A percentile compares a stretch with the other conserved stretches of the same genome.
phyloP scores from a whole-genome alignment of 2,888 invertebrate species.

The Drosophila mulleri region DNA sequence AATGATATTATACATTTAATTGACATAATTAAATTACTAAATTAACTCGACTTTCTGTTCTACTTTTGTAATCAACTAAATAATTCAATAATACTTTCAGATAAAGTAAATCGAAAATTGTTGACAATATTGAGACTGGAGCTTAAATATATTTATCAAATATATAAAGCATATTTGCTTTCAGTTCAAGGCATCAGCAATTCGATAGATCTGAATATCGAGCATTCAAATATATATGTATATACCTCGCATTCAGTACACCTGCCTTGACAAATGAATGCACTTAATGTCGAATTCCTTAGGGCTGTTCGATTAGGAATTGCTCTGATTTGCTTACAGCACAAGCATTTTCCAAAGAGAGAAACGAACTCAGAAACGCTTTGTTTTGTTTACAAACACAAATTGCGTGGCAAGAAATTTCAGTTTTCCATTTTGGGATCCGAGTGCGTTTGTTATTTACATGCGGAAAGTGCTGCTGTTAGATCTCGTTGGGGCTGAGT shows the following conservation, averaged over 20 bases:
- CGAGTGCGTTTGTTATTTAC: constrained; percentile 31
- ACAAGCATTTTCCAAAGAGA: not conserved
- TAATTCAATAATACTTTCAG: not conserved
- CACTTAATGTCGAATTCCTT: not conserved
- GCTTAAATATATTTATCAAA: too few relatives aligned
- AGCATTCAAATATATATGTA: too few relatives aligned
- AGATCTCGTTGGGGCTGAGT: not conserved
- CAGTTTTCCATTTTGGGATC: constrained; percentile 25
- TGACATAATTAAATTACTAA: not conserved
- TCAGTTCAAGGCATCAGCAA: too few relatives aligned
- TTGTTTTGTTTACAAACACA: constrained; percentile 66
- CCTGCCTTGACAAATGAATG: not conserved
- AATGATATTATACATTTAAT: not conserved
- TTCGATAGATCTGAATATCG: not conserved
- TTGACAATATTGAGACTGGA: too few relatives aligned
- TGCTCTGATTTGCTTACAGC: too few relatives aligned
- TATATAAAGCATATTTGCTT: too few relatives aligned
- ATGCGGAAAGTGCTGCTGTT: constrained; percentile 15
- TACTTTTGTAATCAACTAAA: constrained; percentile 1
- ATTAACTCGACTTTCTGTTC: not conserved
- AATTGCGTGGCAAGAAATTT: constrained; percentile 52
- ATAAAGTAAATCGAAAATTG: too few relatives aligned
- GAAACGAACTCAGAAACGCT: constrained; percentile 24
- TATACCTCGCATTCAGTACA: too few relatives aligned
- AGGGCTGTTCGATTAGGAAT: not conserved